Base-by-base conservation (phyloP, 1,140 invertebrate species). In the Drosophila insularis region DNA sequence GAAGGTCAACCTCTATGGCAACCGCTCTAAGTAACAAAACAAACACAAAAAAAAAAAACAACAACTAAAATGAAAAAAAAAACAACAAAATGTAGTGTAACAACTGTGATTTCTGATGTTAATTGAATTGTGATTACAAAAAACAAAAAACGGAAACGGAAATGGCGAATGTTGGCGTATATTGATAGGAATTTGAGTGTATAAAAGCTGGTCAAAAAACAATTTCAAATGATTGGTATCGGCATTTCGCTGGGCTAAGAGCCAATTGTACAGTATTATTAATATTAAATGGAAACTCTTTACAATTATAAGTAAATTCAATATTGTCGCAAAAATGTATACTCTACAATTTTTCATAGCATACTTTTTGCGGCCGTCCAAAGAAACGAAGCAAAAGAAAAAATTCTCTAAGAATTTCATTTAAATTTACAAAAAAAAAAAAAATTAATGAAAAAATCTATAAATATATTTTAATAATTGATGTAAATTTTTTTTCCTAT, bases 61-160 rank as follows among this genome's bases (percentile, higher is more conserved):
- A 8, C 8, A 50, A 21, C 17, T 3, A 21, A 19, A 50, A 78
- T 10, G 46, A 35, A 11, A 46, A 23, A 19, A 55, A 27, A 32
- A 59, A 50, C 23, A 55, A 62, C 27, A 46, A 32, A 76, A 64
- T 43, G n/a, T 27, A 23, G 43, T 13, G 53, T 21, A 7, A 31
- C 7, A 54, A 74, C 82, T 87, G 82, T 87, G 82, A 87, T 87
- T 82, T 89, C 62, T 50, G 43, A 73, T 69, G 78, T 80, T 71
- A 89, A 82, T 80, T 58, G 67, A 82, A 87, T 80, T 87, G 82
- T 87, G 82, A 87, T 86, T 89, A 40, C 66, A 76, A 62, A 70
- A 40, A 32, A 35, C 32, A 35, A 35, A 35, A 11, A 32, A 35
- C 0, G 10, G 8, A 35, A 10, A 35, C 32, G 7, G 32, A 13